Percentiles rank a stretch among this genome's conserved stretches.
Conservation (phyloP, 92 coral and sea anemone species). For the Paragorgia papillata region DNA sequence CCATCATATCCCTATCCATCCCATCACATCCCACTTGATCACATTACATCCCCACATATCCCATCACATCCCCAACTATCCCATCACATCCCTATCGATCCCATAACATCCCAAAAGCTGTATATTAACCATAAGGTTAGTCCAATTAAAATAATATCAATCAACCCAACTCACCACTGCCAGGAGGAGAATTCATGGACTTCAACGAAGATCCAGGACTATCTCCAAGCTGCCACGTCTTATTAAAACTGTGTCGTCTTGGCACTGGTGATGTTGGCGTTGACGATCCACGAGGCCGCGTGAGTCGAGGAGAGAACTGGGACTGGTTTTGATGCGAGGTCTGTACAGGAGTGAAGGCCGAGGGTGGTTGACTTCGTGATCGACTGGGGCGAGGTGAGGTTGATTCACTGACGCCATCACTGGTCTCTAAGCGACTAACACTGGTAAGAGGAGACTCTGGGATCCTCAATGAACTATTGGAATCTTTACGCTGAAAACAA, state of each 20-base stretch:
- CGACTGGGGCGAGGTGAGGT: constrained; percentile 35
- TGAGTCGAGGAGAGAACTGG: constrained; percentile 33
- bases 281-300: constrained; percentile 28
- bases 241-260: constrained; percentile 39
- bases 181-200: constrained; percentile 26
- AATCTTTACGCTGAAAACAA: neutral
- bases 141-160: too few relatives aligned
- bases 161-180: constrained; percentile 17
- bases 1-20: too few relatives aligned
- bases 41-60: too few relatives aligned
- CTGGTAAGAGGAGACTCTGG: constrained; percentile 8
- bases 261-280: constrained; percentile 40
- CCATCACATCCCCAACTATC: too few relatives aligned
- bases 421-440: neutral
- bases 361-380: constrained; percentile 22
- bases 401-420: constrained; percentile 40
- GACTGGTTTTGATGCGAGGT: constrained; percentile 25
- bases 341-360: constrained; percentile 36
- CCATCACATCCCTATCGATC: too few relatives aligned
- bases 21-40: too few relatives aligned
- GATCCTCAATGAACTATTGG: neutral
- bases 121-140: too few relatives aligned
- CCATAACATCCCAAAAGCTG: too few relatives aligned
- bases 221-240: constrained; percentile 34
- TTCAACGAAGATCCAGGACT: constrained; percentile 39